Evolutionary conservation across 2,113 vertebrate species (phyloP), one percentile per base, ranked within the genome.

Genomic region (Piaya cayana): DNA sequence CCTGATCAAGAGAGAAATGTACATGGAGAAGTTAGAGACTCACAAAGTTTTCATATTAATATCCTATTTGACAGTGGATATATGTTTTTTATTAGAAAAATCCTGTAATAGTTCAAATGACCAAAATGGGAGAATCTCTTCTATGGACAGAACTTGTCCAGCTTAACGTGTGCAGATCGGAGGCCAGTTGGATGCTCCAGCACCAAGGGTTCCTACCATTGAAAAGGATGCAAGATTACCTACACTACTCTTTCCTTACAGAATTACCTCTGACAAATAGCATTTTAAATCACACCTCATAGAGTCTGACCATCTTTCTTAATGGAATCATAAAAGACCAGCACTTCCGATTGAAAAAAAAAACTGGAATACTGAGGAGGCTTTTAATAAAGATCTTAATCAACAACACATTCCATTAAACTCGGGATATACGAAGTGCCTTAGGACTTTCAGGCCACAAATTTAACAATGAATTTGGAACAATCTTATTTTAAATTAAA

Each of bases 141-240:
- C 45, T 26, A 22, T 2, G 14, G 26, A 8, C 8, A 11, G 34
- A 34, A 9, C 16, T 36, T 64, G 49, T 21, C 42, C 42, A 27
- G 30, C 19, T 12, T 9, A 50, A 32, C 23, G 25, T 12, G 25
- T 1, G 4, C 1, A 0, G 22, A 25, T 10, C 4, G 1, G 37
- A 42, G 53, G 55, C 49, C 63, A 5, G 3, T 20, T 45, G 2
- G 5, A 27, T 47, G 39, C 25, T 75, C 3, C 25, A 7, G 15
- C 43, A 32, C 26, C 19, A 9, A 34, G 32, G 11, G 27, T 18
- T 86, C 21, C 52, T 45, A 29, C 8, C 45, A 10, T 3, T 4
- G 2, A 29, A 32, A 47, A 19, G 15, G 9, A 32, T 23, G 15
- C 13, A 18, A 17, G 13, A 49, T 50, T 30, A 13, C 5, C 37